Percentiles rank a stretch among this genome's conserved stretches.
Conservation (phyloP, 1,140 invertebrate genomes). For the Conus ventricosus region DNA sequence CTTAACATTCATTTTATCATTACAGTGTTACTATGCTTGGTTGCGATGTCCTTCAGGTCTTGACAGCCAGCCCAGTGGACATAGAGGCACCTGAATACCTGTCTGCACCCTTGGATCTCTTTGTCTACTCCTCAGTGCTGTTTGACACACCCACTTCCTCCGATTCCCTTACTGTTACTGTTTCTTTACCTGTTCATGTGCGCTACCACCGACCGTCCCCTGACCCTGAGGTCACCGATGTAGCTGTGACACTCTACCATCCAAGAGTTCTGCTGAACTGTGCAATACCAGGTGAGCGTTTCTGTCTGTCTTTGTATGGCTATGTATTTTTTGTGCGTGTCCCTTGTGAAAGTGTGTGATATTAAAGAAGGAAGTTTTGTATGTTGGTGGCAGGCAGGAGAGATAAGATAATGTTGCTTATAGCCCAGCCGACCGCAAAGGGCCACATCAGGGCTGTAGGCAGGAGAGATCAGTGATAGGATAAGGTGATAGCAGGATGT, state of each 20-base stretch:
- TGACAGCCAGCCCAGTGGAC: constrained; percentile 45
- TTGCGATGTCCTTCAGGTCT: constrained; percentile 32
- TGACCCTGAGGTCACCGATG: constrained; percentile 25
- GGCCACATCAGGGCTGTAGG: too few species aligned
- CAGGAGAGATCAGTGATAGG: too few species aligned
- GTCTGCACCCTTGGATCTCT: constrained; percentile 39
- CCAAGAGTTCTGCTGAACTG: constrained; percentile 43
- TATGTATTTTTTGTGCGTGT: neutral
- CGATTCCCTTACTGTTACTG: constrained; percentile 26
- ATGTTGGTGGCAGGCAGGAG: too few species aligned
- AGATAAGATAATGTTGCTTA: too few species aligned
- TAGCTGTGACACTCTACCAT: constrained; percentile 31
- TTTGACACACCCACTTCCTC: neutral
- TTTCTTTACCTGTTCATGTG: constrained; percentile 57
- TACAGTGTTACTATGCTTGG: too few species aligned
- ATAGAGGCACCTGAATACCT: constrained; percentile 57
- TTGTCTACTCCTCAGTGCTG: constrained; percentile 40
- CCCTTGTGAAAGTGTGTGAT: neutral
- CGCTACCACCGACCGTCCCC: constrained; percentile 54
- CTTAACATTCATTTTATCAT: too few species aligned
- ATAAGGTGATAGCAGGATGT: too few species aligned
- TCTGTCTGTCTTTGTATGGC: neutral
- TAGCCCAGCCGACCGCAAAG: too few species aligned
- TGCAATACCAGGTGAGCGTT: constrained; percentile 26
- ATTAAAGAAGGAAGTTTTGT: neutral